These are phyloP conservation scores for Crepidodera aurea DNA, from an alignment of 2,888 invertebrate species.

Conservation along the genomic window DNA sequence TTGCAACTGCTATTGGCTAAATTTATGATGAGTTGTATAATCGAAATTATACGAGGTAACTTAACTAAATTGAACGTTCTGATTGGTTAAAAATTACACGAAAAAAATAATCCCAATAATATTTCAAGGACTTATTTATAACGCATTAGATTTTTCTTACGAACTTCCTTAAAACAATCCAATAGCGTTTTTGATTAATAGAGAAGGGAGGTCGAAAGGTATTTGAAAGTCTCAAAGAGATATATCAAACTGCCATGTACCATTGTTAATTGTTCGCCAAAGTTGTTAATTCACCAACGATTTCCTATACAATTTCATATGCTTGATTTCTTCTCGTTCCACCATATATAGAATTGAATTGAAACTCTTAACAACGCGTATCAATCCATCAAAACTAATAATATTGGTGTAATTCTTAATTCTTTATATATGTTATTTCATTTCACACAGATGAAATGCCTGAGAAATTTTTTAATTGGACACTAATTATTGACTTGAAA, in stretches of 20 bases:
- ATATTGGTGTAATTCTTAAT: not conserved
- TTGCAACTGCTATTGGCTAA: too few species aligned
- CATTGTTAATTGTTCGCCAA: not conserved
- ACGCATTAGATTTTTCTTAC: too few species aligned
- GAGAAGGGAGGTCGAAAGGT: not conserved
- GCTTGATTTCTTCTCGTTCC: not conserved
- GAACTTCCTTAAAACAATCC: too few species aligned
- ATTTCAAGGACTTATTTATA: too few species aligned
- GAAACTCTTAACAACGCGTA: not conserved
- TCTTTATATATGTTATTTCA: not conserved
- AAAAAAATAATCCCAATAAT: too few species aligned
- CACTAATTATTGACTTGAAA: not conserved
- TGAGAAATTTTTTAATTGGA: not conserved
- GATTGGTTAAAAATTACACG: too few species aligned
- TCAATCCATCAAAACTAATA: not conserved
- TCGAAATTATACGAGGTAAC: too few species aligned
- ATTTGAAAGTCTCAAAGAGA: not conserved
- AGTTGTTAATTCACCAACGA: not conserved
- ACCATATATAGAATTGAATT: constrained; percentile 1
- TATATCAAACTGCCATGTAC: not conserved
- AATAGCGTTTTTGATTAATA: too few species aligned
- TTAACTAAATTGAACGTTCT: too few species aligned
- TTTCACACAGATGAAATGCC: not conserved
- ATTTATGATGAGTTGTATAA: too few species aligned
- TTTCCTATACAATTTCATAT: not conserved